A percentile compares a stretch with the other conserved stretches of the same genome.
Conservation (phyloP, 2,888 invertebrate genomes). For the Lamellibrachia columna region DNA sequence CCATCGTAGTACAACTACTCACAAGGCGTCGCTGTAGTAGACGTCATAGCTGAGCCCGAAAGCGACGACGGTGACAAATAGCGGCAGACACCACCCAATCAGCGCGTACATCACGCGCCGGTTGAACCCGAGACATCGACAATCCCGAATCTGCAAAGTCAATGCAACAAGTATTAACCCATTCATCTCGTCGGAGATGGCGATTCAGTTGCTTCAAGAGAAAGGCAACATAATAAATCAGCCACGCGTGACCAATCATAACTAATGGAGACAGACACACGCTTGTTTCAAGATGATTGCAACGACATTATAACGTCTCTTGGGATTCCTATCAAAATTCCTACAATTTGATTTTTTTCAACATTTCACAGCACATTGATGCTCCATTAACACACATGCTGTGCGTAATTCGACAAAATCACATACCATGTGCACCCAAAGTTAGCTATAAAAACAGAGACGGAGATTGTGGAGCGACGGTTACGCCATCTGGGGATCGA, state of each 20-base stretch:
- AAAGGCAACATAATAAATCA: not conserved
- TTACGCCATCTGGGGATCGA: too few species aligned
- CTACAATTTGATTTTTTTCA: too few species aligned
- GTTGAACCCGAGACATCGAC: not conserved
- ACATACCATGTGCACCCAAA: too few species aligned
- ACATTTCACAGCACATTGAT: too few species aligned
- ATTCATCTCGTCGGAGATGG: not conserved
- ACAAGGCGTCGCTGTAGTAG: constrained; percentile 24
- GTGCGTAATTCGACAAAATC: too few species aligned
- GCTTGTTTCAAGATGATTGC: not conserved
- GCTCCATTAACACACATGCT: too few species aligned
- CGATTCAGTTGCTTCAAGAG: not conserved
- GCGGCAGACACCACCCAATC: constrained; percentile 22
- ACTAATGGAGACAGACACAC: not conserved
- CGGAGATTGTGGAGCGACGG: too few species aligned
- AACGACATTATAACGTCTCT: not conserved
- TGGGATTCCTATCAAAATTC: too few species aligned
- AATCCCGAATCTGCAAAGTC: not conserved
- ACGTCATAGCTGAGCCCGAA: constrained; percentile 19
- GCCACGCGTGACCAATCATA: not conserved
- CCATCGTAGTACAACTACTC: not conserved
- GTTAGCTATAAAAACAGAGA: too few species aligned
- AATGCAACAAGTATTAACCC: not conserved
- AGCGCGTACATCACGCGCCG: not conserved
- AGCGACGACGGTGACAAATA: constrained; percentile 23